These are phyloP conservation scores for Meloidogyne chitwoodi DNA, from an alignment of 1,140 invertebrate species.

Conservation along the genomic window DNA sequence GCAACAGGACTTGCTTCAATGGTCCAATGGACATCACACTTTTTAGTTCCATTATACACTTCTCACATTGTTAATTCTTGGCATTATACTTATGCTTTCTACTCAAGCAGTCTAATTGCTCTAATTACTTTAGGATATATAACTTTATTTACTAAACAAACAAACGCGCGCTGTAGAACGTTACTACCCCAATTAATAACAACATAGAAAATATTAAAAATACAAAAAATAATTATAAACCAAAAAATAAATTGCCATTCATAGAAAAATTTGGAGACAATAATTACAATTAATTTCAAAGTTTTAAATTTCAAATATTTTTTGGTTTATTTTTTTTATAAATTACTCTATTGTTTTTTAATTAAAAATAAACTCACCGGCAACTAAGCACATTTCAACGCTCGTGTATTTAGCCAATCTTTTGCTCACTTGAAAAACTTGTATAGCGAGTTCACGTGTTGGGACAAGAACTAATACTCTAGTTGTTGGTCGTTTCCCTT, in stretches of 20 bases:
- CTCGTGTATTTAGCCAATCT: constrained; percentile 81
- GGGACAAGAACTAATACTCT: constrained; percentile 88
- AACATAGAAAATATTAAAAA: constrained; percentile 37
- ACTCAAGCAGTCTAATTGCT: constrained; percentile 47
- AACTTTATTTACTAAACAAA: constrained; percentile 54
- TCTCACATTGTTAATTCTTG: constrained; percentile 53
- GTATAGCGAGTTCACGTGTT: constrained; percentile 78
- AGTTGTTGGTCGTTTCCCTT: constrained; percentile 68
- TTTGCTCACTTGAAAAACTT: constrained; percentile 70
- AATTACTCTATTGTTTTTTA: background rate
- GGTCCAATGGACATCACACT: constrained; percentile 59
- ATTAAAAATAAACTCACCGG: constrained; percentile 58
- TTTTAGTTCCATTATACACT: constrained; percentile 56
- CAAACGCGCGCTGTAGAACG: constrained; percentile 48
- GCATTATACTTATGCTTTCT: constrained; percentile 59
- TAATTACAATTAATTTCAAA: background rate
- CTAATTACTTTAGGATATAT: constrained; percentile 48
- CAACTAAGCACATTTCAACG: constrained; percentile 63
- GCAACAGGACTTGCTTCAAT: constrained; percentile 58
- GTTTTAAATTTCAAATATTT: background rate
- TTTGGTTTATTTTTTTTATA: background rate
- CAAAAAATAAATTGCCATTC: background rate
- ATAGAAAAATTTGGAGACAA: background rate
- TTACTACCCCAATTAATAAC: constrained; percentile 48
- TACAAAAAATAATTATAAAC: background rate